These are phyloP conservation scores for Ceriagrion tenellum DNA, from an alignment of 2,888 invertebrate genomes.

Conservation along the genomic window DNA sequence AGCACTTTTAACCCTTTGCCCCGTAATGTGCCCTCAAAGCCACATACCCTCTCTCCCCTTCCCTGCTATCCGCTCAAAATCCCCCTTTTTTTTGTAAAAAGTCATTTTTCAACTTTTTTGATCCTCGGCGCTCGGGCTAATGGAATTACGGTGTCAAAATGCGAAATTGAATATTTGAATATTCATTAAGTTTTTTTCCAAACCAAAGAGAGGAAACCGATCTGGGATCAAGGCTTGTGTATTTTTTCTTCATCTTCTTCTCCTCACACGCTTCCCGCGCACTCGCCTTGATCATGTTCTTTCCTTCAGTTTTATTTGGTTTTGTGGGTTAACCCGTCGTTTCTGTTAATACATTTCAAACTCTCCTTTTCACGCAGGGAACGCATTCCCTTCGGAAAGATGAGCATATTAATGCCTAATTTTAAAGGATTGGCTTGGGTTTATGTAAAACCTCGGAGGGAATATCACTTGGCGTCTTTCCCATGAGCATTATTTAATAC, in stretches of 20 bases:
- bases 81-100: not conserved
- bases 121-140: not conserved
- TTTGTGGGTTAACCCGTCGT: not conserved
- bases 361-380: not conserved
- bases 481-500: too few relatives aligned
- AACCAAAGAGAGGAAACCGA: not conserved
- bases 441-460: too few relatives aligned
- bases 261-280: not conserved
- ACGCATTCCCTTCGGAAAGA: not conserved
- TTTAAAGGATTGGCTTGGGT: too few relatives aligned
- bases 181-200: not conserved
- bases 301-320: not conserved
- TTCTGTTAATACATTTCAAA: not conserved
- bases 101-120: not conserved
- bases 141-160: not conserved
- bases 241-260: too few relatives aligned
- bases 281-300: not conserved
- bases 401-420: too few relatives aligned
- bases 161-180: conserved; percentile 4
- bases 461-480: too few relatives aligned
- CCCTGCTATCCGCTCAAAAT: not conserved
- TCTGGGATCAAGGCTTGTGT: not conserved
- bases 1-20: not conserved
- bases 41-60: not conserved
- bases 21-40: not conserved